Base-by-base conservation (phyloP, 2,888 invertebrate genomes). In the Mythimna ferrago region DNA sequence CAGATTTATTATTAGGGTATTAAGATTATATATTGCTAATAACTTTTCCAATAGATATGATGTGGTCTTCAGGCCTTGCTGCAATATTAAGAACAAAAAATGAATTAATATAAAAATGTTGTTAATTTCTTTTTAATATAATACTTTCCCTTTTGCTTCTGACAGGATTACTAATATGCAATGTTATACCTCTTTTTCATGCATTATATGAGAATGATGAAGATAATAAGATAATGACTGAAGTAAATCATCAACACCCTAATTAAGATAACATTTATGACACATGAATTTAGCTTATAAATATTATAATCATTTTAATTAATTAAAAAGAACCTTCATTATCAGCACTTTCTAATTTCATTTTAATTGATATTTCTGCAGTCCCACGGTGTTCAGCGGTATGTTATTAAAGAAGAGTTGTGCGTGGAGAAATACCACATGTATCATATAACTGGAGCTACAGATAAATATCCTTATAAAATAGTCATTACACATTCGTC, bases 1-100 rank as follows among this genome's bases (percentile, higher is more conserved):
- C 88, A 99, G 97, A 96, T 99, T 99, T 88, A 99, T 97, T 89
- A 99, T 98, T 91, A 99, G 96, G 83, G 98, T 99, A 93, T 98
- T 98, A 88, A 99, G 97, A 93, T 98, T 98, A 94, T 99, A 99
- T 90, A 97, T 97, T 91, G 98, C 97, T 91, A 99, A 97, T 89
- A 99, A 96, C 93, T 98, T 98, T 92, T 98, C 98, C 93, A 99
- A 96, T 86, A 99, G 97, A 94, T 97, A 97, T 82, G 98, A 97
- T 89, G 97, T 97, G 76, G 97, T 96, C 91, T 97, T 97, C 76
- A 97, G 92, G 82, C 97, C 97, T 97, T 97, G 95, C 96, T 96
- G 94, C 71, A 93, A 88, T 77, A 62, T 44, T 44, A 68, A 73
- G 53, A 54, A 77, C 16, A 71, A 71, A 41, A 19, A 67, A 51